Base-by-base conservation (phyloP, 2,888 invertebrate genomes). In the Pinctada fucata region DNA sequence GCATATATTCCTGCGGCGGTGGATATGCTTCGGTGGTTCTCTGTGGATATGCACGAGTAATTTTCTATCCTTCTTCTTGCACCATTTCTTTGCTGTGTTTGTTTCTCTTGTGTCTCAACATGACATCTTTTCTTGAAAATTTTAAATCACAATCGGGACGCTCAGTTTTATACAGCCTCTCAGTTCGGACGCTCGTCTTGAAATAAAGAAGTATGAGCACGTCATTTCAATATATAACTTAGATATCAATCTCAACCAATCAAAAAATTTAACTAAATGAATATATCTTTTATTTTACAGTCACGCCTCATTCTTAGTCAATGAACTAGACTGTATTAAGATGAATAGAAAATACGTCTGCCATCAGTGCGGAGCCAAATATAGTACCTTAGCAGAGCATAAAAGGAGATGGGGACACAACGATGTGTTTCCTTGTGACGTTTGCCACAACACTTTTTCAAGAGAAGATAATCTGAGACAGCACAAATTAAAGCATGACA, bases 61-160 rank as follows among this genome's bases (percentile, higher is more conserved):
- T 31, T 31, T 31, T 31, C 31, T 31, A 31, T 31, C 31, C 31
- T 31, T 31, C 31, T 31, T 31, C 31, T 31, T 31, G 31, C 31
- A 31, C 31, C 31, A 31, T 31, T 31, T 31, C 31, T 31, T 31
- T 31, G 31, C 31, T 31, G 67, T 77, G 72, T 70, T 52, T 66
- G 67, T 72, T 72, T 65, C 66, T 16, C n/a, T 71, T 51, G 50
- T 77, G 72, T 72, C 72, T 72, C 48, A 72, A 72, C 72, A 77
- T 63, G n/a, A 67, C 72, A 58, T 72, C 72, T 64, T 67, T 66
- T 72, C 72, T 72, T 3, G 66, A 65, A 72, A 77, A 77, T 67
- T 67, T 50, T 16, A 10, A 58, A 10, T 58, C 58, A 58, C 58
- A 58, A 58, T 58, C 58, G 58, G 58, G 58, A 58, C 58, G 13